These are phyloP conservation scores for Glomeris maerens DNA, from an alignment of 1,140 invertebrate genomes.

Conservation along the genomic window DNA sequence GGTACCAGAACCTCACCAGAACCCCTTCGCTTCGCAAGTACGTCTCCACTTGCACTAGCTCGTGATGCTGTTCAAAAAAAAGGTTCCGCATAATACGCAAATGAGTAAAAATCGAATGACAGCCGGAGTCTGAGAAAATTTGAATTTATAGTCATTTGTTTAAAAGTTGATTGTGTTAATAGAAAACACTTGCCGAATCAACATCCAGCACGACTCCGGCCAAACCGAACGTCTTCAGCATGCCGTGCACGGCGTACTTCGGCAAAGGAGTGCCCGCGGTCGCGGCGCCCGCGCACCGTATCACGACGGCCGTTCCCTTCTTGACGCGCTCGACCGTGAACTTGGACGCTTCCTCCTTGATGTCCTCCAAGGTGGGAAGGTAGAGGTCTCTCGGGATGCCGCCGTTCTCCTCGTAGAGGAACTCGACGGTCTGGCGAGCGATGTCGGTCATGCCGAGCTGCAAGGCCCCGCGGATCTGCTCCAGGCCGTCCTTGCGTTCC, in stretches of 20 bases:
- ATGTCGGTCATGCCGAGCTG: conserved; percentile 34
- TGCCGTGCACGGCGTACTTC: conserved; percentile 29
- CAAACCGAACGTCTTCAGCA: conserved; percentile 32
- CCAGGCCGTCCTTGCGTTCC: conserved; percentile 33
- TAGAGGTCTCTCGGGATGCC: conserved; percentile 33
- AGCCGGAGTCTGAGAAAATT: too few relatives aligned
- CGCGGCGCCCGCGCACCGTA: conserved; percentile 18
- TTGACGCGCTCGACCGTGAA: conserved; percentile 31
- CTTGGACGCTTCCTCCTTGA: conserved; percentile 31
- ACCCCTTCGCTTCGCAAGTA: conserved; percentile 33
- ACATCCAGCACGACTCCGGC: conserved; percentile 32
- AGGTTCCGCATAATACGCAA: too few relatives aligned
- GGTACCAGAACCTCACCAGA: conserved; percentile 33
- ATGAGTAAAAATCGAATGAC: too few relatives aligned
- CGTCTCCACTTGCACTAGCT: conserved; percentile 32
- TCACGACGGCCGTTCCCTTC: conserved; percentile 30
- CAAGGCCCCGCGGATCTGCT: conserved; percentile 33
- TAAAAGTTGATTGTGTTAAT: too few relatives aligned
- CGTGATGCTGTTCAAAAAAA: conserved; percentile 25
- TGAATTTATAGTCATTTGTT: too few relatives aligned
- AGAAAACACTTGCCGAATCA: conserved; percentile 24
- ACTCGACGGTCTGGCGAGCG: conserved; percentile 34
- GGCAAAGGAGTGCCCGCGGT: conserved; percentile 20
- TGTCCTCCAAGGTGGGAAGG: conserved; percentile 33
- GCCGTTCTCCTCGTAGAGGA: conserved; percentile 35